These are phyloP conservation scores for Pterocles gutturalis DNA, from an alignment of 2,113 vertebrate genomes.

Conservation along the genomic window DNA sequence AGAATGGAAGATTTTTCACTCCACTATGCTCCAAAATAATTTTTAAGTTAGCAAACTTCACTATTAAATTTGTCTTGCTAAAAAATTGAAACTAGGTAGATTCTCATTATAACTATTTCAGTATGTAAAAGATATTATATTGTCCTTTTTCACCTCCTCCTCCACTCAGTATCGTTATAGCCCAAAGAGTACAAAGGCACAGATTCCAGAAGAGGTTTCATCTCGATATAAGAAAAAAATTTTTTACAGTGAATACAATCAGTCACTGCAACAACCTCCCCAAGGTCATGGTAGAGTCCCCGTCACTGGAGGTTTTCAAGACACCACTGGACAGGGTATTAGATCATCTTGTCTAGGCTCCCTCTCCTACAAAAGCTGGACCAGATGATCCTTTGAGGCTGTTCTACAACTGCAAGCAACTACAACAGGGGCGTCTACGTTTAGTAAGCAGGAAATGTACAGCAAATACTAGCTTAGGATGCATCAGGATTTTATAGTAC, in stretches of 20 bases:
- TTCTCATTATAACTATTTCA: neutral
- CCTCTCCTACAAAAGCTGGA: accelerated
- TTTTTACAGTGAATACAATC: neutral
- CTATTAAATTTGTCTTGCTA: neutral
- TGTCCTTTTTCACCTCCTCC: neutral
- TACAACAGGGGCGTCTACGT: neutral
- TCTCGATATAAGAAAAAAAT: neutral
- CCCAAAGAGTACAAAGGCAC: neutral
- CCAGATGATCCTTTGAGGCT: neutral
- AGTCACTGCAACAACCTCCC: too few species aligned
- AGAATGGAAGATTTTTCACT: neutral
- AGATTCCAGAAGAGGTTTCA: neutral
- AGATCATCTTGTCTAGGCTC: neutral
- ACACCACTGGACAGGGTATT: accelerated
- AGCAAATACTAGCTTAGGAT: neutral
- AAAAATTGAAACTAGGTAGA: neutral
- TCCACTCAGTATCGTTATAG: neutral
- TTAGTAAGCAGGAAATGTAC: neutral
- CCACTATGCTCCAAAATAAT: neutral
- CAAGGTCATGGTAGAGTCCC: accelerated
- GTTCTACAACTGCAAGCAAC: neutral
- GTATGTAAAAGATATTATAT: neutral
- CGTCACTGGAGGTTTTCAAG: neutral
- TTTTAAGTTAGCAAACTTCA: neutral
- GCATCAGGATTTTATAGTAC: neutral